These are phyloP conservation scores for Chesias legatella DNA, from an alignment of 2,888 invertebrate species.

Conservation along the genomic window DNA sequence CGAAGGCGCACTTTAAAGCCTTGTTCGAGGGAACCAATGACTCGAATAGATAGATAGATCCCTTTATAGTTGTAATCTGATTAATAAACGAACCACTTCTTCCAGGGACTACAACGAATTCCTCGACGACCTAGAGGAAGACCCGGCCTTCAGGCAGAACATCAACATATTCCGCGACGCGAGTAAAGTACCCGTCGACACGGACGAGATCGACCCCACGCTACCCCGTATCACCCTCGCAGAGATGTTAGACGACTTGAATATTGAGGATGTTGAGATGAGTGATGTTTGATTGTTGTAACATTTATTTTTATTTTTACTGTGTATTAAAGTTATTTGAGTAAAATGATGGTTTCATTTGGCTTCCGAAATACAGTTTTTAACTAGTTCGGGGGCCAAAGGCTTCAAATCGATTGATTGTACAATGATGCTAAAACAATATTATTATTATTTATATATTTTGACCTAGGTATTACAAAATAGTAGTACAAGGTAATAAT, in stretches of 20 bases:
- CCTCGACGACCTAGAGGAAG: constrained; percentile 98
- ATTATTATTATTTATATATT: too few species aligned
- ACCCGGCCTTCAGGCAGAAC: constrained; percentile 92
- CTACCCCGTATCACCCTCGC: constrained; percentile 90
- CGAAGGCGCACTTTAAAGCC: too few species aligned
- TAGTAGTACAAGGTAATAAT: too few species aligned
- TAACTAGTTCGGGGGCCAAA: too few species aligned
- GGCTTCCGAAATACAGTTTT: too few species aligned
- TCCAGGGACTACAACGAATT: constrained; percentile 96
- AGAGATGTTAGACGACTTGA: constrained; percentile 96
- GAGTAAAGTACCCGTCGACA: constrained; percentile 73
- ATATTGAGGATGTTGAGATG: constrained; percentile 90
- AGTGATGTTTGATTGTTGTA: constrained; percentile 64
- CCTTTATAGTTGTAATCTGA: not conserved
- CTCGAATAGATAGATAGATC: too few species aligned
- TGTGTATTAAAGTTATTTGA: constrained; percentile 6
- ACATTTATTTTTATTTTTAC: not conserved
- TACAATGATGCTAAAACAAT: too few species aligned
- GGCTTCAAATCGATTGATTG: too few species aligned
- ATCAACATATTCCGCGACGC: constrained; percentile 93
- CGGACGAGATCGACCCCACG: constrained; percentile 81
- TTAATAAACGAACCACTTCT: constrained; percentile 11
- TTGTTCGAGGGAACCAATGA: too few species aligned
- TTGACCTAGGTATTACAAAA: too few species aligned
- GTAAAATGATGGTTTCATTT: not conserved